Evolutionary conservation across 2,797 vertebrate species (phyloP).

Genomic region (Hemitrygon akajei): DNA sequence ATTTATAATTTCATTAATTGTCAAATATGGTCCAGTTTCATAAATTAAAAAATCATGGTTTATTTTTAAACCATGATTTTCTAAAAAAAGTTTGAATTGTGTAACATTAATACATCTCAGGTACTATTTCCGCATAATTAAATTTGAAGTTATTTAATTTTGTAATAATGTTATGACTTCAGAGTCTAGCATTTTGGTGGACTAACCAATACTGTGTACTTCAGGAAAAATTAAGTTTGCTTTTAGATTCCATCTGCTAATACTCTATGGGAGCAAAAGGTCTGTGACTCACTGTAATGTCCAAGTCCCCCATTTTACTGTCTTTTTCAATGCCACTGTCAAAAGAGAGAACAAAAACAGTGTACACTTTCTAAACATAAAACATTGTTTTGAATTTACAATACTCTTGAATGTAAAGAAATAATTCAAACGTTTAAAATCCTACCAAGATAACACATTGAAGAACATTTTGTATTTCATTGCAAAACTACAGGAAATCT

Average conservation of each 20-base stretch:
- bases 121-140: not conserved
- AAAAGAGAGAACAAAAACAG: too few relatives aligned
- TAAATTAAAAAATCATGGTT: not conserved
- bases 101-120: not conserved
- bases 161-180: too few relatives aligned
- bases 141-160: not conserved
- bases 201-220: too few relatives aligned
- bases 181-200: too few relatives aligned
- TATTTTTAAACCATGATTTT: not conserved
- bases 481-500: not conserved
- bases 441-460: not conserved
- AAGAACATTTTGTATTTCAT: not conserved
- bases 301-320: too few relatives aligned
- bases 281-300: too few relatives aligned
- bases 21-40: too few relatives aligned
- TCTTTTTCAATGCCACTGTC: too few relatives aligned
- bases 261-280: too few relatives aligned
- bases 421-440: not conserved
- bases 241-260: too few relatives aligned
- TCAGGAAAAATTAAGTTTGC: too few relatives aligned
- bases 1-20: not conserved
- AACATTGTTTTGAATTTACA: not conserved
- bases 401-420: not conserved
- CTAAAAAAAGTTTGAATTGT: not conserved
- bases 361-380: not conserved